Conservation (phyloP, 2,113 vertebrate species). For the Tapirus terrestris region DNA sequence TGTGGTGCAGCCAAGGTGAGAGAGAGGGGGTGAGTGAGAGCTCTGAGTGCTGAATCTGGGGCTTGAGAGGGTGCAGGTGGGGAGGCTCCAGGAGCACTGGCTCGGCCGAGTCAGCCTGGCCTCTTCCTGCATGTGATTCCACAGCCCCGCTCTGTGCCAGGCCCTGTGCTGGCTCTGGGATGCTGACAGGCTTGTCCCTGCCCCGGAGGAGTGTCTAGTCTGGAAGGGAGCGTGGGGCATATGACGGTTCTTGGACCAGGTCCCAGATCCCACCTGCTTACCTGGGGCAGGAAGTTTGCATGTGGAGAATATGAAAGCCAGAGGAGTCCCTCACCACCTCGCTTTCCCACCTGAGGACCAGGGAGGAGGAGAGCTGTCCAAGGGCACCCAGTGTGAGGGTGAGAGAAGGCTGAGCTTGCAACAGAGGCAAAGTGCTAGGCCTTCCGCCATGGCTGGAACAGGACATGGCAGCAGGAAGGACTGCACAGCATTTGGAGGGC, state of each 20-base stretch:
- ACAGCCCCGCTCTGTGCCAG: fast-evolving
- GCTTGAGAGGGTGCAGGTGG: fast-evolving
- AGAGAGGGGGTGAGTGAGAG: background rate
- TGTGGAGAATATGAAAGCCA: background rate
- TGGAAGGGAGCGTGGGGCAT: background rate
- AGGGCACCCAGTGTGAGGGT: background rate
- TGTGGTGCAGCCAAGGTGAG: too few species aligned
- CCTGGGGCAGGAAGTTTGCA: fast-evolving
- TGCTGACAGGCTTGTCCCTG: background rate
- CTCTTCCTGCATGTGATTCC: background rate
- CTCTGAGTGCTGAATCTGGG: background rate
- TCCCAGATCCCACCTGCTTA: background rate
- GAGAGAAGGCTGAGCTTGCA: background rate
- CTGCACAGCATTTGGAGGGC: background rate
- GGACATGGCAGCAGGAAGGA: background rate
- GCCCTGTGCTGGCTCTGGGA: background rate
- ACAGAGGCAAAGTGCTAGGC: background rate
- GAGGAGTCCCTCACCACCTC: background rate
- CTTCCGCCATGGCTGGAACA: background rate
- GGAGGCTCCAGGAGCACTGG: fast-evolving
- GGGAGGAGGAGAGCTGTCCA: too few species aligned
- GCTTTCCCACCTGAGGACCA: background rate
- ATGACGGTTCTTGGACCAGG: fast-evolving
- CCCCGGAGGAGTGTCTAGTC: background rate
- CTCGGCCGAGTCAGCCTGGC: too few species aligned